Base-by-base conservation (phyloP, 2,888 invertebrate genomes). In the Hylaea fasciaria region DNA sequence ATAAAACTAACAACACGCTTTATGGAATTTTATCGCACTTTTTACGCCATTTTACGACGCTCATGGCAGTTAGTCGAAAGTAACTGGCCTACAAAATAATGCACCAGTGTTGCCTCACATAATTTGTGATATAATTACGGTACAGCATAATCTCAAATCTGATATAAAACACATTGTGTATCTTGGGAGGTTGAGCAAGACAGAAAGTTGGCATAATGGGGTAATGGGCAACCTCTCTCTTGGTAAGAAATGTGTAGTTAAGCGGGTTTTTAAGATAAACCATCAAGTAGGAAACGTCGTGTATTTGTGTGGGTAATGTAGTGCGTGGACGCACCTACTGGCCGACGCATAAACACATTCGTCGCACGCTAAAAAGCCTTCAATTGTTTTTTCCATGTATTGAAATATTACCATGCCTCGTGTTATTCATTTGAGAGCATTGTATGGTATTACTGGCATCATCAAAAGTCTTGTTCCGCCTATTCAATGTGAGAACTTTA, bases 41-140 rank as follows among this genome's bases (percentile, higher is more conserved):
- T 67, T 66, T 65, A 68, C 66, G 48, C 54, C 49, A 37, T 35
- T 35, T 54, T 61, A 35, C 47, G 14, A 37, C 63, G 46, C 56
- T 62, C 56, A 59, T 55, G 51, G 47, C 44, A 13, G 43, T 17
- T 16, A 64, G 61, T 65, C 57, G 66, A 70, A 70, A 70, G 68
- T 67, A 59, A 57, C 62, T 66, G 67, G 63, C 70, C 70, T 65
- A 68, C 64, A 65, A 64, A 66, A 65, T 66, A 62, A 62, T 56
- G 41, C 54, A 51, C 60, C 49, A 59, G 40, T 39, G 62, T 66
- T 69, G 63, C 66, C 40, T 65, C 69, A 67, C 62, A 49, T 62
- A 64, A 65, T 64, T 58, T 59, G 51, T 54, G 49, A 51, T 63
- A 62, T 69, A 69, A 67, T 69, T 67, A 59, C 48, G 47, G 52